A percentile compares a stretch with the other conserved stretches of the same genome.
Conservation (phyloP, 2,888 invertebrate species). For the Drosophila barbarae region DNA sequence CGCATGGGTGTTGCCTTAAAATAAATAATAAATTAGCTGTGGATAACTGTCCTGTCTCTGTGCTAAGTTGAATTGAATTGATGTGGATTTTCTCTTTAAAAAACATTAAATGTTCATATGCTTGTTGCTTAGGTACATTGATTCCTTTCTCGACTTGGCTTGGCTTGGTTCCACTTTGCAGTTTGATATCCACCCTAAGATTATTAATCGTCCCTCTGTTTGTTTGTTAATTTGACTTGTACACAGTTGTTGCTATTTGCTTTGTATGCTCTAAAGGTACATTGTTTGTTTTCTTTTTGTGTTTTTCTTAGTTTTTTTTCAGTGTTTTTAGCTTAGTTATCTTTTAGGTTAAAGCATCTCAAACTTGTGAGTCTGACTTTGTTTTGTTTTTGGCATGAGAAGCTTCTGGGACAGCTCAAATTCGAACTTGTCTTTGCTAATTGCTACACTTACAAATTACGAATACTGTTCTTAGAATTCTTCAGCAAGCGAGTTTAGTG, state of each 20-base stretch:
- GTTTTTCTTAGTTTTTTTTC: slow-evolving; percentile 12
- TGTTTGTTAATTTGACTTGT: slow-evolving; percentile 51
- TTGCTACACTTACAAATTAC: slow-evolving; percentile 57
- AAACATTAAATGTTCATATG: slow-evolving; percentile 50
- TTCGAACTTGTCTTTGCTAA: slow-evolving; percentile 46
- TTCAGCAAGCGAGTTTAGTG: slow-evolving; percentile 65
- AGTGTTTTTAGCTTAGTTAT: slow-evolving; percentile 10
- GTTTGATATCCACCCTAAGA: slow-evolving; percentile 50
- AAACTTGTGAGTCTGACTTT: slow-evolving; percentile 39
- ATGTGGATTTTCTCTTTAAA: slow-evolving; percentile 1
- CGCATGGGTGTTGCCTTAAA: slow-evolving; percentile 13
- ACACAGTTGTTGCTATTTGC: slow-evolving; percentile 35
- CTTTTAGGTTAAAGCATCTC: slow-evolving; percentile 33
- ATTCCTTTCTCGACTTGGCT: slow-evolving; percentile 60
- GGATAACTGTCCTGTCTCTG: slow-evolving; percentile 10
- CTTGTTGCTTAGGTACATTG: slow-evolving; percentile 63
- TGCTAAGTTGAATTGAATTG: slow-evolving; percentile 21
- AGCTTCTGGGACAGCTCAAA: slow-evolving; percentile 67
- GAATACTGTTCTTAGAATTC: slow-evolving; percentile 74
- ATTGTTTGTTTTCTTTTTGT: slow-evolving; percentile 36
- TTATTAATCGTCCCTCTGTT: slow-evolving; percentile 8
- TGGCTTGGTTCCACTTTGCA: slow-evolving; percentile 68
- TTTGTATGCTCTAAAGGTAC: slow-evolving; percentile 31
- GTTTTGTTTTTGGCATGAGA: slow-evolving; percentile 66
- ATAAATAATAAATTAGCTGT: slow-evolving; percentile 42